These are phyloP conservation scores for Andinoacara biseriatus DNA, from an alignment of 2,113 vertebrate genomes.

Conservation along the genomic window DNA sequence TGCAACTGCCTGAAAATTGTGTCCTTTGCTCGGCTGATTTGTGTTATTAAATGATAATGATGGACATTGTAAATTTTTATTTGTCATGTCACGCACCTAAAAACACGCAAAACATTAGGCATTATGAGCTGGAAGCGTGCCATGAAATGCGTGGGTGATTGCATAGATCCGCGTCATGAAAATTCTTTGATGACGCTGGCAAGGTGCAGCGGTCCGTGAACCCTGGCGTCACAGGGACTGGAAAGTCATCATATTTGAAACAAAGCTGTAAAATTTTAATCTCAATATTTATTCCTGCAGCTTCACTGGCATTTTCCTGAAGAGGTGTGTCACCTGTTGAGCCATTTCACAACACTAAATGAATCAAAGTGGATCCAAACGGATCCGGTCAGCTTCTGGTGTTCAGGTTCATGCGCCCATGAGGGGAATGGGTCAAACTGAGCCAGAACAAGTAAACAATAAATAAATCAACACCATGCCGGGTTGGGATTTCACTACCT, in stretches of 20 bases:
- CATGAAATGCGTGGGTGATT: background rate
- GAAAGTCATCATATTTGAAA: background rate
- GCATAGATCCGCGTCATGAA: background rate
- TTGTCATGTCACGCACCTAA: background rate
- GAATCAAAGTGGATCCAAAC: background rate
- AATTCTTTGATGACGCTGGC: background rate
- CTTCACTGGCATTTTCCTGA: background rate
- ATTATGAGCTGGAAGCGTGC: background rate
- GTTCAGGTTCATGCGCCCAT: background rate
- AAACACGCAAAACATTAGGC: background rate
- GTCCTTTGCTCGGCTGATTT: background rate
- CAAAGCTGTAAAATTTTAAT: background rate
- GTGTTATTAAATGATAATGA: constrained; percentile 11
- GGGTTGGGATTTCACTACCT: constrained; percentile 76
- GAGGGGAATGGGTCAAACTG: background rate
- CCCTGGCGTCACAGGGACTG: background rate
- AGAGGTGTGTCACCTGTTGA: constrained; percentile 13
- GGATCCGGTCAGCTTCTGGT: background rate
- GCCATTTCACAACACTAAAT: background rate
- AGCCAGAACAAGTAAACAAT: background rate
- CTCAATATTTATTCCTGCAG: background rate
- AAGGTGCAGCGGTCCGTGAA: background rate
- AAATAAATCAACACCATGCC: background rate
- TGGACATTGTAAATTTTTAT: background rate
- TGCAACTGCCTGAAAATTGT: background rate